Percentiles rank a stretch among this genome's conserved stretches.
These are phyloP conservation scores for Solenopsis invicta DNA, from an alignment of 1,140 invertebrate species.

Conservation along the genomic window DNA sequence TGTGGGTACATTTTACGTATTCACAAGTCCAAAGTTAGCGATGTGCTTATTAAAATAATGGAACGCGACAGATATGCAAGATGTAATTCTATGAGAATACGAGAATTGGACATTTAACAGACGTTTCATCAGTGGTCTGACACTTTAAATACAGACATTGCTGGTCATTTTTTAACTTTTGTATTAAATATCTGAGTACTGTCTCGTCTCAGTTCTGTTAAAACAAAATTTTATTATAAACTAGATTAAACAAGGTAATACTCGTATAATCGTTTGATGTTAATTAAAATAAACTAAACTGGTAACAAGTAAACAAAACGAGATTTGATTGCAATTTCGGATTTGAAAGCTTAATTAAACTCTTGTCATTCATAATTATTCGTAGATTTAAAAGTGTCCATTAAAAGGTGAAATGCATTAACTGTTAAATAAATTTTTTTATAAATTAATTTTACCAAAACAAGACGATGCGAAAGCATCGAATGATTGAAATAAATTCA, in stretches of 20 bases:
- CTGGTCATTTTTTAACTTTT: background rate
- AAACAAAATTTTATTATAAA: conserved; percentile 9
- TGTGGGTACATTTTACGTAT: background rate
- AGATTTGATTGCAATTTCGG: background rate
- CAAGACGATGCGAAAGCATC: background rate
- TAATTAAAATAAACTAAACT: background rate
- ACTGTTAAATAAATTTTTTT: background rate
- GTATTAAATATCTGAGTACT: background rate
- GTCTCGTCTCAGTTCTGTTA: background rate
- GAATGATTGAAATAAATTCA: conserved; percentile 2
- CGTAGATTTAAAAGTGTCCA: background rate
- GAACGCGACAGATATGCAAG: background rate
- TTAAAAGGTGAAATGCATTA: background rate
- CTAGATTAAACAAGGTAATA: background rate
- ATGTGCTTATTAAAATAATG: conserved; percentile 6
- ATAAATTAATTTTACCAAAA: background rate
- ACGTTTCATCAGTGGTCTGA: background rate
- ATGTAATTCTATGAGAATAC: conserved; percentile 17
- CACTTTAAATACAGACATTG: background rate
- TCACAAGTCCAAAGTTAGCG: conserved; percentile 13
- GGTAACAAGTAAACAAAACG: background rate
- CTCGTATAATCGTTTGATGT: background rate
- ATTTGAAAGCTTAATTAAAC: conserved; percentile 4
- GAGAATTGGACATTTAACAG: background rate
- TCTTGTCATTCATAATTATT: background rate